These are phyloP conservation scores for Podocnemis expansa DNA, from an alignment of 2,113 vertebrate genomes.

Conservation along the genomic window DNA sequence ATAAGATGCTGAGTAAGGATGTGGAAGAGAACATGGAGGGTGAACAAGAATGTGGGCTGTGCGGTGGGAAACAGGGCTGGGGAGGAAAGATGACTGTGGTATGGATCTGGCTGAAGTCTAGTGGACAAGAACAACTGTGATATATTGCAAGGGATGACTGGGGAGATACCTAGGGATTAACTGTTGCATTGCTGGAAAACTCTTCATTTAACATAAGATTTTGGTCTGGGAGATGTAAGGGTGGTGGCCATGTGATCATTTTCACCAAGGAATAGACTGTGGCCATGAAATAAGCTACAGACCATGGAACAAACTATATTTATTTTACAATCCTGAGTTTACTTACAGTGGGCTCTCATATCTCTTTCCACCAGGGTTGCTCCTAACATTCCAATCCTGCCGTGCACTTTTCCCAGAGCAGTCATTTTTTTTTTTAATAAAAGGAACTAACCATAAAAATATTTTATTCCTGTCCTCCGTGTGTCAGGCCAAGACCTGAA, in stretches of 20 bases:
- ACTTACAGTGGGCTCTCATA: neutral
- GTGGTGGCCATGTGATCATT: neutral
- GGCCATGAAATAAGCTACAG: neutral
- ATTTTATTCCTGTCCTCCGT: neutral
- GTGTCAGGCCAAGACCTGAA: neutral
- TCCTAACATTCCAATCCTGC: neutral
- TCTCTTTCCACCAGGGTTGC: fast-evolving
- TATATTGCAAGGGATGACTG: neutral
- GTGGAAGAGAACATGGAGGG: neutral
- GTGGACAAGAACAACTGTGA: fast-evolving
- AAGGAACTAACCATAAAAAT: neutral
- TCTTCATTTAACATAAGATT: neutral
- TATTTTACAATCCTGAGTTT: slow-evolving; percentile 9
- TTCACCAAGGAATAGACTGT: neutral
- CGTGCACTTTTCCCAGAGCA: neutral
- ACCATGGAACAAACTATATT: neutral
- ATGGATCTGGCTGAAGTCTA: neutral
- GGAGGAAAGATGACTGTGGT: no score
- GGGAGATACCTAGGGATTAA: neutral
- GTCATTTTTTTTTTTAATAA: neutral
- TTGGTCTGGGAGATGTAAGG: neutral
- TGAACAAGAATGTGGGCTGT: neutral
- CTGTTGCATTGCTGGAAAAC: neutral
- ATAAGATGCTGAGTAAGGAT: neutral
- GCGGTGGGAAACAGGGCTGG: neutral